phyloP scores from a whole-genome alignment of 2,113 vertebrate species.

The Vulpes vulpes region DNA sequence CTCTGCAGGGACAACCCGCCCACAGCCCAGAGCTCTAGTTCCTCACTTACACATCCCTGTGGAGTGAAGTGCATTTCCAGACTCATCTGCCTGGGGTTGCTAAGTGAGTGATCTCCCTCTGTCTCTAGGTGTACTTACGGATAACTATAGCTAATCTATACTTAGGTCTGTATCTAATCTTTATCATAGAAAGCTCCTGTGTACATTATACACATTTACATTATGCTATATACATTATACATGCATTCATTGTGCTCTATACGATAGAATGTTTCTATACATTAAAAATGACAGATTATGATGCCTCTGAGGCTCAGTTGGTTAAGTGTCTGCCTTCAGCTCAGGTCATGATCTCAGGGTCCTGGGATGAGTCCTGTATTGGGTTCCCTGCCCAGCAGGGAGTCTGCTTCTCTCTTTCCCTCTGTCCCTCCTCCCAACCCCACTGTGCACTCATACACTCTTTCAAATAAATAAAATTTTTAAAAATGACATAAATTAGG shows the following conservation, averaged over 20 bases:
- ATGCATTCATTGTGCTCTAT: fast-evolving
- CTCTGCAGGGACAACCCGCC: too few species aligned
- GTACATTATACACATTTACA: too few species aligned
- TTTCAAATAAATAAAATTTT: background rate
- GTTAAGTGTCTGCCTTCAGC: background rate
- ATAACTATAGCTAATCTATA: background rate
- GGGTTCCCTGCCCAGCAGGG: background rate
- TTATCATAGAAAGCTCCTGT: background rate
- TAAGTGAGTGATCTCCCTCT: background rate
- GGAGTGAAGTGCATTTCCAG: fast-evolving
- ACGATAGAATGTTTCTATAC: too few species aligned
- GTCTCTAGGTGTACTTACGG: background rate
- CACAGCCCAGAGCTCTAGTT: background rate
- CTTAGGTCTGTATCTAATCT: background rate
- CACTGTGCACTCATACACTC: background rate
- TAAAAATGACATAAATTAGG: background rate
- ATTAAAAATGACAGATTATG: background rate
- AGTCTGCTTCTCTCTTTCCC: background rate
- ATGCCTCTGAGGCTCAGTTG: background rate
- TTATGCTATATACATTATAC: background rate
- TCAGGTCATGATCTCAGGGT: background rate
- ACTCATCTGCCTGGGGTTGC: background rate
- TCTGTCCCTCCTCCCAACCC: background rate
- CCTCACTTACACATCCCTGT: too few species aligned
- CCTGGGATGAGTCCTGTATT: background rate